Percentiles rank a stretch among this genome's conserved stretches.
phyloP scores from a whole-genome alignment of 1,140 invertebrate genomes.

The Drosophila suzukii region DNA sequence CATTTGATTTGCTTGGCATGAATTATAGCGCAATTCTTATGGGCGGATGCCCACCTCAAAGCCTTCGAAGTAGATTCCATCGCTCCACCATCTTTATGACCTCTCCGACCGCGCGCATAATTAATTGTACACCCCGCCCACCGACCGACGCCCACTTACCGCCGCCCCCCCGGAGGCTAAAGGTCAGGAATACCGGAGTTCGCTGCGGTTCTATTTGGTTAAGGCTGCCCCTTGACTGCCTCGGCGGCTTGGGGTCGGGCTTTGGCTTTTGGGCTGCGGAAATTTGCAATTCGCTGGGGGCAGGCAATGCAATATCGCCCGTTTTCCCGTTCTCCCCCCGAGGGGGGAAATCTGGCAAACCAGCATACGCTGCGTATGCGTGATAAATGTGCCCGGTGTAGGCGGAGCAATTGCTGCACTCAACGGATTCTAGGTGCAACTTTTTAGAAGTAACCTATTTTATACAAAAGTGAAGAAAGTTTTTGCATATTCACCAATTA shows the following conservation, averaged over 20 bases:
- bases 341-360: slow-evolving; percentile 29
- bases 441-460: no score
- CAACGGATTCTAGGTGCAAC: no score
- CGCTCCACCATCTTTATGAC: slow-evolving; percentile 38
- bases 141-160: neutral
- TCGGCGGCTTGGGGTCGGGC: slow-evolving; percentile 19
- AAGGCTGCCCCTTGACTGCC: slow-evolving; percentile 52
- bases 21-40: slow-evolving; percentile 28
- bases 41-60: slow-evolving; percentile 2
- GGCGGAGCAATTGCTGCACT: slow-evolving; percentile 35
- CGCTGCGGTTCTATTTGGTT: slow-evolving; percentile 48
- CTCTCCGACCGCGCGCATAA: slow-evolving; percentile 38
- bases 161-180: slow-evolving; percentile 13
- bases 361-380: slow-evolving; percentile 73
- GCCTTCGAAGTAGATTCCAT: slow-evolving; percentile 24
- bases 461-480: no score
- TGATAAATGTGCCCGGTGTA: slow-evolving; percentile 68
- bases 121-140: slow-evolving; percentile 45
- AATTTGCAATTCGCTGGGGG: slow-evolving; percentile 69
- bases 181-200: slow-evolving; percentile 42
- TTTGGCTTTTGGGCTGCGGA: slow-evolving; percentile 62
- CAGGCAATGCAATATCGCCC: slow-evolving; percentile 19
- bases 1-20: slow-evolving; percentile 35
- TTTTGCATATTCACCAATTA: no score
- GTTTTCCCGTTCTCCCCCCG: neutral